Evolutionary conservation across 2,888 invertebrate genomes (phyloP).

Genomic region (Chalcis sispes): DNA sequence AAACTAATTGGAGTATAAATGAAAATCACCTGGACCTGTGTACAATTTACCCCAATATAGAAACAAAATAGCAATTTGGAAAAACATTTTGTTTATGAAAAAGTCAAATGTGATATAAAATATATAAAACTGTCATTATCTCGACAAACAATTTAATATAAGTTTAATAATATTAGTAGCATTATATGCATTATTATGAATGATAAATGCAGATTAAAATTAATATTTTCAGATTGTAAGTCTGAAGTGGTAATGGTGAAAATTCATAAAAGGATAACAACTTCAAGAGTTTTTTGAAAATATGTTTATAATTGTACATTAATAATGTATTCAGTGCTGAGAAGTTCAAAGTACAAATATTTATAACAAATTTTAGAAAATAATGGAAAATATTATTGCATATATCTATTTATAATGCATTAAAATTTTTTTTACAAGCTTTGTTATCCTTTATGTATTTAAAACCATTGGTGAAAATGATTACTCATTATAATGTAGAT

Average conservation of each 20-base stretch:
- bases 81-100: constrained; percentile 31
- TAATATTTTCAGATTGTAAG: constrained; percentile 36
- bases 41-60: constrained; percentile 31
- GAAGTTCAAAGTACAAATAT: constrained; percentile 53
- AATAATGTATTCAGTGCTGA: constrained; percentile 23
- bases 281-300: constrained; percentile 13
- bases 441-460: constrained; percentile 41
- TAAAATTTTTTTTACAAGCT: constrained; percentile 37
- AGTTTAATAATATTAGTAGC: constrained; percentile 29
- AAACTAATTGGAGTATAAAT: constrained; percentile 5
- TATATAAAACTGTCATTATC: constrained; percentile 36
- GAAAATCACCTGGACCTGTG: constrained; percentile 38
- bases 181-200: constrained; percentile 7
- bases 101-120: constrained; percentile 52
- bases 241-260: constrained; percentile 14
- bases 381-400: constrained; percentile 10
- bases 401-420: constrained; percentile 26
- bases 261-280: constrained; percentile 34
- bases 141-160: constrained; percentile 37
- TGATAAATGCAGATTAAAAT: constrained; percentile 13
- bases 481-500: constrained; percentile 31
- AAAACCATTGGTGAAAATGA: constrained; percentile 6
- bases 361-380: constrained; percentile 42
- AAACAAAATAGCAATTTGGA: constrained; percentile 30
- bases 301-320: constrained; percentile 17